Evolutionary conservation across 1,140 invertebrate species (phyloP).

Genomic region (Ceratina australensis): DNA sequence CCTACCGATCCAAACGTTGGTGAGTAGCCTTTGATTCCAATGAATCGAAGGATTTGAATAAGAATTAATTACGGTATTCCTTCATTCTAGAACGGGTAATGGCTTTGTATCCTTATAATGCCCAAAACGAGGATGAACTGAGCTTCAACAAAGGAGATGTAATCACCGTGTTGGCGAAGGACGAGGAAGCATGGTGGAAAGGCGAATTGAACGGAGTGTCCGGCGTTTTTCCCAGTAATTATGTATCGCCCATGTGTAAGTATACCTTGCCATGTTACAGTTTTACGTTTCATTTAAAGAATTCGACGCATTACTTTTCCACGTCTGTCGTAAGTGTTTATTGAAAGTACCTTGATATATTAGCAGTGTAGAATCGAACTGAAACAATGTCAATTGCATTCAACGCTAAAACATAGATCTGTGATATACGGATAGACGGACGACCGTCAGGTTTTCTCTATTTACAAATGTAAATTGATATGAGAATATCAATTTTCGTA

Average conservation of each 20-base stretch:
- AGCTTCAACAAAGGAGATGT: constrained; percentile 96
- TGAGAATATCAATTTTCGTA: neutral
- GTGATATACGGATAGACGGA: constrained; percentile 64
- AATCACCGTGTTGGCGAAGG: constrained; percentile 93
- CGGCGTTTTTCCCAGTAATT: constrained; percentile 95
- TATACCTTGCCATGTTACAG: constrained; percentile 62
- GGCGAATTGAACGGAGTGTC: constrained; percentile 93
- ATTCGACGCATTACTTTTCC: constrained; percentile 2
- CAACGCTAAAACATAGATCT: no score
- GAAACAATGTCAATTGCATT: constrained; percentile 6
- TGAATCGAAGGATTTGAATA: neutral
- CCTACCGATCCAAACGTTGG: constrained; percentile 78
- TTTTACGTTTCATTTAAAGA: constrained; percentile 3
- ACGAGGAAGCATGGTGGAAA: constrained; percentile 97
- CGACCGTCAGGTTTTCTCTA: constrained; percentile 54
- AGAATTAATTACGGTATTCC: constrained; percentile 24
- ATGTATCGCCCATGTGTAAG: constrained; percentile 87
- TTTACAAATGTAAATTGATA: neutral
- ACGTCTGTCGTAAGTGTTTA: constrained; percentile 12
- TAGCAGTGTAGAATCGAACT: neutral
- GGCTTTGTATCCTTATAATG: constrained; percentile 94
- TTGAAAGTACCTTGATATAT: neutral
- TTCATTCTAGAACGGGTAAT: constrained; percentile 90
- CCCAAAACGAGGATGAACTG: constrained; percentile 96
- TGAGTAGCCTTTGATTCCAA: constrained; percentile 47